These are phyloP conservation scores for Gopherus evgoodei DNA, from an alignment of 2,113 vertebrate species.

Conservation along the genomic window DNA sequence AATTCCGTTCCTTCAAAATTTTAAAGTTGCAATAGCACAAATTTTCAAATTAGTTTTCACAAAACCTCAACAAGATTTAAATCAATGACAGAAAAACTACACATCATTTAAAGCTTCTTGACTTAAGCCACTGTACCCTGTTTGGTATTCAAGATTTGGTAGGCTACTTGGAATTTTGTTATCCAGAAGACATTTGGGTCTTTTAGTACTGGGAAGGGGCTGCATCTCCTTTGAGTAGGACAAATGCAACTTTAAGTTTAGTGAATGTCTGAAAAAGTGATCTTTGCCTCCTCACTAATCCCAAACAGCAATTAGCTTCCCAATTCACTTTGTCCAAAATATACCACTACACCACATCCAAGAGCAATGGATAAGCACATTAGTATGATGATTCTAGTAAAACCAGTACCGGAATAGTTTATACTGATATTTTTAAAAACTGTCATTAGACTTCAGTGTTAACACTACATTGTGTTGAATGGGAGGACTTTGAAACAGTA, in stretches of 20 bases:
- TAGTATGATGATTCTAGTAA: background rate
- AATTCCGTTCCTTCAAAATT: background rate
- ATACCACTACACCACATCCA: background rate
- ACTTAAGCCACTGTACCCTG: too few species aligned
- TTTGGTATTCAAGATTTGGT: too few species aligned
- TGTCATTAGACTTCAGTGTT: background rate
- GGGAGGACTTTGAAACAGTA: background rate
- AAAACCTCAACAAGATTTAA: background rate
- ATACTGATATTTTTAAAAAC: background rate
- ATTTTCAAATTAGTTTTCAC: background rate
- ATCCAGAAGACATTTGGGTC: too few species aligned
- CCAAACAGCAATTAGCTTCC: background rate
- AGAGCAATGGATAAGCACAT: background rate
- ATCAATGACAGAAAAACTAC: background rate
- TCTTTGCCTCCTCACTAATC: background rate
- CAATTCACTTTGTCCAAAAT: background rate
- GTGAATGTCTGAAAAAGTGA: background rate
- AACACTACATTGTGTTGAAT: background rate
- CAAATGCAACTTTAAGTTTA: too few species aligned
- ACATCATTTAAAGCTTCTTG: too few species aligned
- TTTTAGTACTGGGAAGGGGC: too few species aligned
- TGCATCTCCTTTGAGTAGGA: too few species aligned
- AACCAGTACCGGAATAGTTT: background rate
- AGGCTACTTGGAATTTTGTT: too few species aligned
- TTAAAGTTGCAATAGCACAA: background rate